Percentiles rank a stretch among this genome's conserved stretches.
Conservation (phyloP, 53 echinoderm and acorn worm species). For the Antedon mediterranea region DNA sequence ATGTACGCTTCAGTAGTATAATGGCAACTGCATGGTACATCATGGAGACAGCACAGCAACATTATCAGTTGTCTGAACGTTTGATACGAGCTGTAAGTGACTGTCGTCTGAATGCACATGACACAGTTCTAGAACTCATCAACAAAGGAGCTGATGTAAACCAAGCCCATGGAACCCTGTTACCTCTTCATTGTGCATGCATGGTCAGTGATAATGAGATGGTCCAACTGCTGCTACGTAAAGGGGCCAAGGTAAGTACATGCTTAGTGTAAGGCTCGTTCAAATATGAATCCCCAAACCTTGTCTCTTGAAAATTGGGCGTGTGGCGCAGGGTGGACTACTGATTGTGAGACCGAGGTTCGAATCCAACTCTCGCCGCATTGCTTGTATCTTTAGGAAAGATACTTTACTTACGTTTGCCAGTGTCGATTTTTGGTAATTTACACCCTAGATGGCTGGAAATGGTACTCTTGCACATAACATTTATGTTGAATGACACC, state of each 20-base stretch:
- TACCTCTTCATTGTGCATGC: conserved; percentile 94
- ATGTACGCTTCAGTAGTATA: background rate
- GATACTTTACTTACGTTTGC: too few species aligned
- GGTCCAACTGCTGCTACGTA: conserved; percentile 50
- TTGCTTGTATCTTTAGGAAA: too few species aligned
- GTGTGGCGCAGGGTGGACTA: too few species aligned
- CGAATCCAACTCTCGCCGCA: too few species aligned
- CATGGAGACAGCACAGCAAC: conserved; percentile 70
- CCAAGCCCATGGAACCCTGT: conserved; percentile 53
- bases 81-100: conserved; percentile 75
- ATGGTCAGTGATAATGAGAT: conserved; percentile 51
- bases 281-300: background rate
- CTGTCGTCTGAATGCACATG: conserved; percentile 61
- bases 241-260: conserved; percentile 62
- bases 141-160: conserved; percentile 85
- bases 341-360: too few species aligned
- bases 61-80: conserved; percentile 63
- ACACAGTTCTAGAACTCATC: conserved; percentile 53
- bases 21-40: conserved; percentile 61
- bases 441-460: too few species aligned
- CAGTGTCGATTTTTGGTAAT: too few species aligned
- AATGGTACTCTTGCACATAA: too few species aligned
- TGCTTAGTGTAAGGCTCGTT: background rate
- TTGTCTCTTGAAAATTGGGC: too few species aligned
- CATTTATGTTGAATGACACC: too few species aligned